These are phyloP conservation scores for Catalaphyllia jardinei DNA, from an alignment of 64 coral and sea anemone genomes.

Conservation along the genomic window DNA sequence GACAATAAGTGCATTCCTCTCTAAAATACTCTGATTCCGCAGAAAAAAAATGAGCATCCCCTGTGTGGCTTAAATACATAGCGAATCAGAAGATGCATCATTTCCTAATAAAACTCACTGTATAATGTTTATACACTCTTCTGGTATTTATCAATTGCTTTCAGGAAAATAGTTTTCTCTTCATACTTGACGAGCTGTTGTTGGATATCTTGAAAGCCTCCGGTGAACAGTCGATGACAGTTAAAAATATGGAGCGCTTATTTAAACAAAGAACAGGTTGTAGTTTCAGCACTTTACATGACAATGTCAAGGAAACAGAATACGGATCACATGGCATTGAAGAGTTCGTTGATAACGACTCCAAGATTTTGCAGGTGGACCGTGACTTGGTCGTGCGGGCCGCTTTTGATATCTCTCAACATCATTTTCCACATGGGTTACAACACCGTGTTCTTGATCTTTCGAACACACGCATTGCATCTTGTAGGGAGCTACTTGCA, in stretches of 20 bases:
- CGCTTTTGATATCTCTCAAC: too few relatives aligned
- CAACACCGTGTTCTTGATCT: neutral
- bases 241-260: neutral
- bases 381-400: neutral
- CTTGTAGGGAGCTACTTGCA: neutral
- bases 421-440: neutral
- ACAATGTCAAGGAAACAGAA: neutral
- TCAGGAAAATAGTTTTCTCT: neutral
- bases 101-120: too few relatives aligned
- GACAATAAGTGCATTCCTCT: too few relatives aligned
- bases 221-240: neutral
- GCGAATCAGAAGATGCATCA: too few relatives aligned
- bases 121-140: neutral
- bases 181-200: slow-evolving; percentile 5
- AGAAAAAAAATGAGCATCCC: neutral
- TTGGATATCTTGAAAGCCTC: neutral
- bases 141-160: neutral
- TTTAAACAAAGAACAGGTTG: neutral
- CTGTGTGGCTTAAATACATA: neutral
- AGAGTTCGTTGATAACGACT: slow-evolving; percentile 7
- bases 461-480: neutral
- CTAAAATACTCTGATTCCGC: neutral
- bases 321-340: neutral
- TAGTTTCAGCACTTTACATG: neutral
- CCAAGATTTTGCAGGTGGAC: neutral